phyloP scores from a whole-genome alignment of 2,113 vertebrate genomes.

The Catagonus wagneri region DNA sequence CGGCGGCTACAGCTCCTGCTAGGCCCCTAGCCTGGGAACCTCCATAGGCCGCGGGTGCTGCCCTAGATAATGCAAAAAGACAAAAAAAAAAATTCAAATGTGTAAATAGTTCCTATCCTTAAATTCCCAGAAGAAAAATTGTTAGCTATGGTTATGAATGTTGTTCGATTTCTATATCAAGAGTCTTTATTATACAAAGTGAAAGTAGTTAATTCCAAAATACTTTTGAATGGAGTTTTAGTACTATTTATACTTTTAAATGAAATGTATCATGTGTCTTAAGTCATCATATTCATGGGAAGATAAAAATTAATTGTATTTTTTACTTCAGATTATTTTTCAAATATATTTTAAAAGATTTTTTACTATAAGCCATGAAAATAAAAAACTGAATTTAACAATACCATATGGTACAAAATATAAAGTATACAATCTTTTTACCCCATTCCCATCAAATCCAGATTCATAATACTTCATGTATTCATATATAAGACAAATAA shows the following conservation, averaged over 20 bases:
- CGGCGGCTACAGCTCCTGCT: too few species aligned
- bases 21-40: too few species aligned
- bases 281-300: neutral
- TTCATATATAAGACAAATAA: neutral
- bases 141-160: neutral
- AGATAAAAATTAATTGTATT: neutral
- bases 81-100: too few species aligned
- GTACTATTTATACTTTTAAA: neutral
- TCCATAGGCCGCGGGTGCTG: too few species aligned
- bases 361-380: constrained; percentile 27
- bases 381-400: neutral
- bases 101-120: neutral
- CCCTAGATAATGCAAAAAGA: too few species aligned
- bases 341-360: neutral
- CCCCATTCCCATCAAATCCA: neutral
- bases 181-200: neutral
- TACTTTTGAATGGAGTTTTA: neutral
- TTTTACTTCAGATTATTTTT: neutral
- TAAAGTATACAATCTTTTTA: neutral
- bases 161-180: neutral
- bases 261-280: neutral
- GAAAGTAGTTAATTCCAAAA: neutral
- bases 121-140: neutral
- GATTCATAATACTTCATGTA: neutral
- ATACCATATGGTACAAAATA: neutral